Evolutionary conservation across 35 echinoderm and acorn worm species (phyloP).

Genomic region (Ptychodera flava): DNA sequence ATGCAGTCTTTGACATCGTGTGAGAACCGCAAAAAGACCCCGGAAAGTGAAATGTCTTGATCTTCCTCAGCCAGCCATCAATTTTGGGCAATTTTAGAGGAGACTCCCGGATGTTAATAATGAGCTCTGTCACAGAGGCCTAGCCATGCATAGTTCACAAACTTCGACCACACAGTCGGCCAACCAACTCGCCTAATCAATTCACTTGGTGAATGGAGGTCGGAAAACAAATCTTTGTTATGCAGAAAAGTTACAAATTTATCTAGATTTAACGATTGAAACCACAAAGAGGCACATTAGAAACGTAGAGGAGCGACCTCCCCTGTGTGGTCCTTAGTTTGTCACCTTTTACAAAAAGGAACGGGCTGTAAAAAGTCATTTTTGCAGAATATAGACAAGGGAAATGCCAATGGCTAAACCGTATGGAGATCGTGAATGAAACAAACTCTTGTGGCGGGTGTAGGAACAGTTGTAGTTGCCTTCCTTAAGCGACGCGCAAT

Average conservation of each 20-base stretch:
- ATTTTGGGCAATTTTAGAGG: background rate
- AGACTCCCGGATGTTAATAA: background rate
- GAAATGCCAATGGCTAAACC: background rate
- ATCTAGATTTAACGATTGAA: background rate
- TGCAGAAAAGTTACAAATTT: background rate
- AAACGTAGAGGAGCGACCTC: background rate
- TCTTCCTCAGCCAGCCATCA: background rate
- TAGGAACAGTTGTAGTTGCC: too few species aligned
- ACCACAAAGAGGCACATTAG: background rate
- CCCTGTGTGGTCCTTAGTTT: background rate
- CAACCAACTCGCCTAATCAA: background rate
- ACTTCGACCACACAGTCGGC: background rate
- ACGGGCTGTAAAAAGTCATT: background rate
- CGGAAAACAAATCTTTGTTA: background rate
- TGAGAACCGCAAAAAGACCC: too few species aligned
- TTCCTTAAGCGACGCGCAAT: too few species aligned
- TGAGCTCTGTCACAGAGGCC: background rate
- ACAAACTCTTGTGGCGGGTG: background rate
- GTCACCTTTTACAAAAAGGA: background rate
- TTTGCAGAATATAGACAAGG: background rate
- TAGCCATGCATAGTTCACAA: background rate
- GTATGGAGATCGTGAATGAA: background rate
- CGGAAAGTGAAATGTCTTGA: background rate
- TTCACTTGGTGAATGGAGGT: background rate
- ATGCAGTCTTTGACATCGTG: too few species aligned